phyloP scores from a whole-genome alignment of 1,140 invertebrate species.

The Thereuonema tuberculata region DNA sequence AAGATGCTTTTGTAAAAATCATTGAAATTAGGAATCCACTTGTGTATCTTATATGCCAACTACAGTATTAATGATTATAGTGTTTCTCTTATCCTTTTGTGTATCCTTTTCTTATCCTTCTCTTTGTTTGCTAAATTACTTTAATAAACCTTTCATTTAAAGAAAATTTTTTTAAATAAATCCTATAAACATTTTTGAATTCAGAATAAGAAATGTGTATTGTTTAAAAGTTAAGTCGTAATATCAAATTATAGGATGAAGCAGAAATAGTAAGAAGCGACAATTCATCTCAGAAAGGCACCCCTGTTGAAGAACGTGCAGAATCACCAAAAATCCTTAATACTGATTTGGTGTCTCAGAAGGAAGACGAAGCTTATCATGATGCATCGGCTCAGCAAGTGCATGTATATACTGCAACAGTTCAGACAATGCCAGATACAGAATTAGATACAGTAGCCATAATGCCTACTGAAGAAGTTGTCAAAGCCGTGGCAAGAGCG shows the following conservation, averaged over 20 bases:
- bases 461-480: conserved; percentile 63
- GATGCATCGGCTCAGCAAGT: neutral
- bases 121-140: too few relatives aligned
- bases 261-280: conserved; percentile 2
- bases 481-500: conserved; percentile 64
- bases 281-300: neutral
- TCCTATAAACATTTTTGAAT: too few relatives aligned
- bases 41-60: too few relatives aligned
- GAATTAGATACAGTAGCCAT: conserved; percentile 70
- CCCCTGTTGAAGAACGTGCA: neutral
- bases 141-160: too few relatives aligned
- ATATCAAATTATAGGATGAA: neutral
- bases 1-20: too few relatives aligned
- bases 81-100: too few relatives aligned
- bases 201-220: too few relatives aligned
- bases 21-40: too few relatives aligned
- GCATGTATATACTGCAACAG: conserved; percentile 79
- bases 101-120: too few relatives aligned
- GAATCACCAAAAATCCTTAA: neutral
- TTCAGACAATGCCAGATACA: conserved; percentile 62
- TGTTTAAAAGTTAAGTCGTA: too few relatives aligned
- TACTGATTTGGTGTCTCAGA: neutral
- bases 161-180: too few relatives aligned
- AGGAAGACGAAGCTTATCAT: neutral
- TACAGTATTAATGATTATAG: too few relatives aligned